Conservation (phyloP, 2,888 invertebrate species). For the Eristalinus sepulchralis region DNA sequence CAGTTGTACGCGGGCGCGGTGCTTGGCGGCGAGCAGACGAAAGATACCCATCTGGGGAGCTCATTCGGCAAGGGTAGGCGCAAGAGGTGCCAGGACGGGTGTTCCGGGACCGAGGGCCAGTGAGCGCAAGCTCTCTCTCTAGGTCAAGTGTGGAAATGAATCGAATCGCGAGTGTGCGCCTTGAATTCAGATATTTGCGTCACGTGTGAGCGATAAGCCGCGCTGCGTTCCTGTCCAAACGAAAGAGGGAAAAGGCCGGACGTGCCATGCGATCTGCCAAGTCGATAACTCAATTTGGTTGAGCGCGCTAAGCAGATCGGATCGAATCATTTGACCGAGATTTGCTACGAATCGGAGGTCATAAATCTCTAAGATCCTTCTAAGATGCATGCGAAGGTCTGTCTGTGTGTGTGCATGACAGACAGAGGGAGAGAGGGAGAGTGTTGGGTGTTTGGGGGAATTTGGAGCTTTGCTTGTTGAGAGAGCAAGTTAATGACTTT, state of each 20-base stretch:
- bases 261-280: slow-evolving; percentile 22
- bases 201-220: slow-evolving; percentile 62
- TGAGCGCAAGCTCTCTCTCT: slow-evolving; percentile 27
- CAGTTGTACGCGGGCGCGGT: slow-evolving; percentile 16
- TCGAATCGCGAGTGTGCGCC: slow-evolving; percentile 7
- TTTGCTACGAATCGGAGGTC: slow-evolving; percentile 31
- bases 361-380: slow-evolving; percentile 29
- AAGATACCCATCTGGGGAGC: neutral
- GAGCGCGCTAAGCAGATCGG: slow-evolving; percentile 50
- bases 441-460: neutral
- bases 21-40: neutral
- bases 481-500: neutral
- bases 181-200: slow-evolving; percentile 61
- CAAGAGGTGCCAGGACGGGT: slow-evolving; percentile 53
- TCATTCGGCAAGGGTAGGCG: neutral
- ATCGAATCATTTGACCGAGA: slow-evolving; percentile 63
- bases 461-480: neutral
- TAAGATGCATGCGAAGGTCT: slow-evolving; percentile 21
- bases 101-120: neutral
- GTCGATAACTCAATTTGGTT: slow-evolving; percentile 64
- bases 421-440: no score
- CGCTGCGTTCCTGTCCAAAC: slow-evolving; percentile 39
- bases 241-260: slow-evolving; percentile 29
- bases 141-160: slow-evolving; percentile 49
- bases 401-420: neutral